Base-by-base conservation (phyloP, 2,888 invertebrate species). In the Tachina grossa region DNA sequence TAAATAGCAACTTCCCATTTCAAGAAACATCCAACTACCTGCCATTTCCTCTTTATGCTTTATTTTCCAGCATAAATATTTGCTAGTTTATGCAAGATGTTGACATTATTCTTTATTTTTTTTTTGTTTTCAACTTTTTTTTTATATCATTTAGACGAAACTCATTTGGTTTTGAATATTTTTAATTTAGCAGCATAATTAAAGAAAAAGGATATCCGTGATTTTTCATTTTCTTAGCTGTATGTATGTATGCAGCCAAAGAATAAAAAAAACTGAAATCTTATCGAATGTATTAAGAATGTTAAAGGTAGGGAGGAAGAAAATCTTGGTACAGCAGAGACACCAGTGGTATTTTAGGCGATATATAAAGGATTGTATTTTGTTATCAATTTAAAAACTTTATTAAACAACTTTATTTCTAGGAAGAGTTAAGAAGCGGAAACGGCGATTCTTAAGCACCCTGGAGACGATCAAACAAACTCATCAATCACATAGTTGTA, bases 131-230 rank as follows among this genome's bases (percentile, higher is more conserved):
- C 11, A 51, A 43, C 39, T 57, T 72, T 72, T 57, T 45, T 51
- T 66, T 74, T 53, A 61, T 80, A 31, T 31, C 53, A 82, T 83
- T 72, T 78, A 72, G 71, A 74, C 71, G 85, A 86, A 87, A 82
- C 87, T 87, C 78, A 87, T 86, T 88, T 87, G 87, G 88, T 88
- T 87, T 87, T 88, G 87, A 88, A 88, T 88, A 88, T 88, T 88
- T 83, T 88, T 88, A 88, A 88, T 88, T 88, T 88, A 85, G 88
- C 86, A 85, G 81, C 85, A 88, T 88, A 88, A 88, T 88, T 88
- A 88, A 88, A 88, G 88, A 88, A 87, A 88, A 88, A 88, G 88
- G 88, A 88, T 88, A 88, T 88, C 88, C 88, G 88, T 84, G 88
- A 88, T 88, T 88, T 88, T 88, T 88, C 88, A 88, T 88, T 88